Evolutionary conservation across 92 coral and sea anemone species (phyloP).

Genomic region (Epizoanthus ramosus): DNA sequence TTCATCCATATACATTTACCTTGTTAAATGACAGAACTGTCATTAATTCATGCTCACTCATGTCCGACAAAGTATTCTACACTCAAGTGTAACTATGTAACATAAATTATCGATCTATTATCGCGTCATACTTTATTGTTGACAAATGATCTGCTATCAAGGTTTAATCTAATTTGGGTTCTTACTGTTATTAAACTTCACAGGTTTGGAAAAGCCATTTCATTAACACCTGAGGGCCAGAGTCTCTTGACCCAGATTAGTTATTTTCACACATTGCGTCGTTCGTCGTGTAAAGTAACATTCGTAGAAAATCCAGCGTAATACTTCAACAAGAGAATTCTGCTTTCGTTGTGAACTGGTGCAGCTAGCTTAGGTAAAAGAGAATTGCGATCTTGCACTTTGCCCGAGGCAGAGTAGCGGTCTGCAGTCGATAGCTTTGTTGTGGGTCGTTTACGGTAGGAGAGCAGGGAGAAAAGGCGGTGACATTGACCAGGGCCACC

Average conservation of each 20-base stretch:
- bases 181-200: conserved; percentile 12
- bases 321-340: background rate
- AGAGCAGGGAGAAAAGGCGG: background rate
- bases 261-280: background rate
- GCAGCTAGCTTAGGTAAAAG: background rate
- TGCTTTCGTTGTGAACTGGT: background rate
- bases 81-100: no score
- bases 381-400: background rate
- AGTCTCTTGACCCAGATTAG: background rate
- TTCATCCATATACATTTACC: no score
- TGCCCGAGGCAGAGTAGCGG: background rate
- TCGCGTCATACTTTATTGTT: conserved; percentile 17
- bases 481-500: background rate
- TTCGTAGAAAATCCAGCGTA: background rate
- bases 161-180: conserved; percentile 29
- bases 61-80: no score
- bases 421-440: background rate
- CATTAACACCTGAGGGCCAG: background rate
- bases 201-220: conserved; percentile 5
- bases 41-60: no score
- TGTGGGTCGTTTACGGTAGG: conserved; percentile 2
- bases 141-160: conserved; percentile 17
- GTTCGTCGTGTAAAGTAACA: background rate
- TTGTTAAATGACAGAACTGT: no score
- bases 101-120: background rate